Base-by-base conservation (phyloP, 2,113 vertebrate species). In the Charina bottae region DNA sequence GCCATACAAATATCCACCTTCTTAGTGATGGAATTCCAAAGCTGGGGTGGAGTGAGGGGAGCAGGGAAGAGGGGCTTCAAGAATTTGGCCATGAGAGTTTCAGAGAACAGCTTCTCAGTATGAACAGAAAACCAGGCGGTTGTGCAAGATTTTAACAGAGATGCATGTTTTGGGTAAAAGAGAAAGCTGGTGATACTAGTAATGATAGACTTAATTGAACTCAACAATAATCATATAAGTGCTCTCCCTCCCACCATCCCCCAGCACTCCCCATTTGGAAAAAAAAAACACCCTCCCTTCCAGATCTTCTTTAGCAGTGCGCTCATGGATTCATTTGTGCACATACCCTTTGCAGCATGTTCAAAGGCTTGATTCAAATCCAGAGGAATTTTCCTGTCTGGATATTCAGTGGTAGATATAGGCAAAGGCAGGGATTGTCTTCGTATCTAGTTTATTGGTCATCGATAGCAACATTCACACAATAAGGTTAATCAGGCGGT, bases 241-340 rank as follows among this genome's bases (percentile, higher is more conserved):
- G n/a, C 19, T 86, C 12, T 2, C 33, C 9, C 10, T 33, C 19
- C 28, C 9, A 4, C 5, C 24, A 17, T 33, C n/a, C n/a, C n/a
- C 33, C n/a, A 72, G 33, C 13, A 7, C 37, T 37, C 15, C n/a
- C 33, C n/a, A 6, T 72, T 72, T 37, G 68, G 33, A 13, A 37
- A 1, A 7, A 10, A 62, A 26, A 62, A 17, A 17, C 6, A 0
- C 54, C 3, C 28, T 11, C 19, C 10, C 37, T 1, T 3, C 11
- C 4, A 8, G 2, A 33, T 11, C 17, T 3, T n/a, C 33, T 83
- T 37, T 91, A 78, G 59, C 24, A 55, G 21, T 17, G 46, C 33
- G n/a, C 7, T 12, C 17, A 2, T 54, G 6, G 84, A 21, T 33
- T 46, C 85, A n/a, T 49, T 37, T 49, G n/a, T 59, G 11, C 26